Percentiles rank a stretch among this genome's conserved stretches.
These are phyloP conservation scores for Pterocles burchelli DNA, from an alignment of 2,113 vertebrate genomes.

Conservation along the genomic window DNA sequence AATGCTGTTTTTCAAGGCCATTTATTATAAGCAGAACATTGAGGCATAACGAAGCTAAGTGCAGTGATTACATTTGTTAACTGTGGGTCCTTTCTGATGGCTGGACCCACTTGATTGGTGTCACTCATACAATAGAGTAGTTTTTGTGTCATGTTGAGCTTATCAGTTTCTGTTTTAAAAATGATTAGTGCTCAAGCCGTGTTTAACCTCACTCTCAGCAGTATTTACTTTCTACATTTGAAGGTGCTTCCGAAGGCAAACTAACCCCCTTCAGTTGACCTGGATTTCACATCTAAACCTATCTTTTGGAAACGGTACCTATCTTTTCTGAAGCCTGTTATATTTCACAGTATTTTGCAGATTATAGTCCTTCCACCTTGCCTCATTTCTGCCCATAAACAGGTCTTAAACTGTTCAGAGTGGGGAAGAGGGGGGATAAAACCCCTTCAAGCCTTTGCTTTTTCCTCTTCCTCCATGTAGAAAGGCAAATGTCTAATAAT, in stretches of 20 bases:
- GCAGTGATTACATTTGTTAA: background rate
- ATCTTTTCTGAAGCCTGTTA: background rate
- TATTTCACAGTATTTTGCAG: background rate
- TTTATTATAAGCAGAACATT: background rate
- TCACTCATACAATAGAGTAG: background rate
- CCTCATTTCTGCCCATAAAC: background rate
- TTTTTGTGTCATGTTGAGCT: background rate
- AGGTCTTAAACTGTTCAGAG: background rate
- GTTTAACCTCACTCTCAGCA: background rate
- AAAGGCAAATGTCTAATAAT: background rate
- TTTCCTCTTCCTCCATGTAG: background rate
- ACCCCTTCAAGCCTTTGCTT: background rate
- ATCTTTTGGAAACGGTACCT: fast-evolving
- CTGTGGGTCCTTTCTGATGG: background rate
- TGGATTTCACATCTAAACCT: background rate
- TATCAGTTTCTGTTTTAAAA: background rate
- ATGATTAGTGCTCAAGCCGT: background rate
- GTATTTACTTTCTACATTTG: background rate
- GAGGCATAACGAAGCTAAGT: background rate
- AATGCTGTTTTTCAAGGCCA: background rate
- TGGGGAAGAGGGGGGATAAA: background rate
- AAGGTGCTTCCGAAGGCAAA: background rate
- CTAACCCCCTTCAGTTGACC: background rate
- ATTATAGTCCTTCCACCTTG: background rate
- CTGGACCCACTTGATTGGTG: background rate